Conservation (phyloP, 2,888 invertebrate genomes). For the Flexamia atlantica region DNA sequence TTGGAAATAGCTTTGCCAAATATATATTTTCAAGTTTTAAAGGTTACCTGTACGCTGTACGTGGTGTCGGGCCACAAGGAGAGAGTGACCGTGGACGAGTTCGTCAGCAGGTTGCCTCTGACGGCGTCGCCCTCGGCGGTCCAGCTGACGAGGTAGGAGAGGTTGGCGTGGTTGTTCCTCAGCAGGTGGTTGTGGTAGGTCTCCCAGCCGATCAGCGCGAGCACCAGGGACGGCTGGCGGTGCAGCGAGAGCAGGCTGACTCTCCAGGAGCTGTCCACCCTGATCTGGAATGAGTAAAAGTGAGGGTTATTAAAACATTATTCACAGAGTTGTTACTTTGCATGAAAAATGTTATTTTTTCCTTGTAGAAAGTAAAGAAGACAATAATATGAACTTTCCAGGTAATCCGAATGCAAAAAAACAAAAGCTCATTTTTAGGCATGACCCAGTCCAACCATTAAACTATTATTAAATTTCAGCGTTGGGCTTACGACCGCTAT, state of each 20-base stretch:
- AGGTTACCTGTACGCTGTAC: slow-evolving; percentile 43
- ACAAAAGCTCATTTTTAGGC: too few species aligned
- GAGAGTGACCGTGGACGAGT: slow-evolving; percentile 20
- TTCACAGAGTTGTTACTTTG: too few species aligned
- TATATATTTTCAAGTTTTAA: neutral
- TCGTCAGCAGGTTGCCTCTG: slow-evolving; percentile 53
- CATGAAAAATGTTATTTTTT: too few species aligned
- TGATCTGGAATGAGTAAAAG: neutral
- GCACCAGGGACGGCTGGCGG: slow-evolving; percentile 34
- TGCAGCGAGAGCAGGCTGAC: neutral
- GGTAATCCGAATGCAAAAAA: too few species aligned
- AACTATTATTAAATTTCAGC: too few species aligned
- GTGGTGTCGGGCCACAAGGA: slow-evolving; percentile 48
- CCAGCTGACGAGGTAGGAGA: slow-evolving; percentile 50
- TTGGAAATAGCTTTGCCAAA: too few species aligned
- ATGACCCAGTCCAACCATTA: too few species aligned
- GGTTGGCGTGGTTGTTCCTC: neutral
- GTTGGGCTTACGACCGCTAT: too few species aligned
- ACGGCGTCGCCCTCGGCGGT: neutral
- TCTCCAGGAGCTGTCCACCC: neutral
- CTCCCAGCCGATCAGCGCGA: slow-evolving; percentile 34
- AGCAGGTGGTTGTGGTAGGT: slow-evolving; percentile 8
- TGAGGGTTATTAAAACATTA: too few species aligned
- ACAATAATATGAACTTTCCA: too few species aligned
- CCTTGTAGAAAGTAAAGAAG: too few species aligned